Base-by-base conservation (phyloP, 1,140 invertebrate genomes). In the Penaeus indicus region DNA sequence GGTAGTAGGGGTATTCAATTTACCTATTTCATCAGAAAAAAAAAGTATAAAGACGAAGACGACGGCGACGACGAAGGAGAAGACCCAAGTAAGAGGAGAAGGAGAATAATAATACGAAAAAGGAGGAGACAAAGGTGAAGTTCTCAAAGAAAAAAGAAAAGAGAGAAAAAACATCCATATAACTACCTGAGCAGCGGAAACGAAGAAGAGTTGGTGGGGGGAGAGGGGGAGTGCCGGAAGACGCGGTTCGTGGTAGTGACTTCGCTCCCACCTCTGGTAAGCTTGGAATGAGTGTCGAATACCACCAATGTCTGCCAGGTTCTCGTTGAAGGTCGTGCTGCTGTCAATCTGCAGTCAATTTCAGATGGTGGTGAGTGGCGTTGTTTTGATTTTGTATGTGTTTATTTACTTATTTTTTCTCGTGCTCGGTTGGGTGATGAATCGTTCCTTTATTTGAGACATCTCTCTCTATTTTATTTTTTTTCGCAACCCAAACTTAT, bases 171-270 rank as follows among this genome's bases (percentile, higher is more conserved):
- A 19, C 3, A 42, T 42, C 25, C 7, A 32, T 11, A 63, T 64
- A 11, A 67, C 22, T 42, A 87, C 86, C 86, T 75, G 86, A 2
- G 79, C 86, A 10, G 79, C 86, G 0, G 86, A 81, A 22, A 87
- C 47, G 86, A 87, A 87, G 86, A 87, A 87, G 4, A 87, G 78
- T 54, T 87, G 86, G n/a, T 69, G 32, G 78, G 86, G 63, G n/a
- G 22, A 21, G 63, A 82, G 86, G 3, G 78, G 42, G 22, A 87
- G 38, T 10, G 78, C 86, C 0, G 86, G 86, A 1, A 87, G 54
- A 22, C 79, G 78, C 0, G 86, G 79, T 54, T 87, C 86, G 2
- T 18, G 13, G 47, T 72, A 64, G 47, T 87, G 21, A n/a, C 7
- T 27, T 5, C 18, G 42, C 63, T 81, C 86, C 79, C 79, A 87